Evolutionary conservation across 2,888 invertebrate species (phyloP).

Genomic region (Pyralis farinalis): DNA sequence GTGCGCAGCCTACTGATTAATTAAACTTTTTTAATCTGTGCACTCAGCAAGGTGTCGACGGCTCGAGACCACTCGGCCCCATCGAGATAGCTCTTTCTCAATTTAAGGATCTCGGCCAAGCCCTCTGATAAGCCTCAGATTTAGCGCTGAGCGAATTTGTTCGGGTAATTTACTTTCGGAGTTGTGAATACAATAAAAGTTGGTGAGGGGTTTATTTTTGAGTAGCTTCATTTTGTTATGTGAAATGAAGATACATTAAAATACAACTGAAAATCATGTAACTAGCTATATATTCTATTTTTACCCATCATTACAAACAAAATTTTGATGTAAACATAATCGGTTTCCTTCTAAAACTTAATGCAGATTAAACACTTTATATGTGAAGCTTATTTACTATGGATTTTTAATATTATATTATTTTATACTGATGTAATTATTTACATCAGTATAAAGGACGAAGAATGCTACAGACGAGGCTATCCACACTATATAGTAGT

Average conservation of each 20-base stretch:
- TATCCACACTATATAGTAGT: no score
- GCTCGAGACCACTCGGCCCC: slow-evolving; percentile 52
- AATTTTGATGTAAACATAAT: no score
- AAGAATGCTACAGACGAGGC: no score
- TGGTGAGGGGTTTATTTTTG: slow-evolving; percentile 54
- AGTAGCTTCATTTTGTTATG: slow-evolving; percentile 59
- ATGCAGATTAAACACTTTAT: no score
- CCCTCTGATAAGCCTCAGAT: slow-evolving; percentile 72
- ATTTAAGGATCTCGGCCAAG: slow-evolving; percentile 65
- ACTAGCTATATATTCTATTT: no score
- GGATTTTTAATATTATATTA: no score
- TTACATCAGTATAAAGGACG: no score
- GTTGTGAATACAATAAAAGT: slow-evolving; percentile 76
- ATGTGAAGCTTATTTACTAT: no score
- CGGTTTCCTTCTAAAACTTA: no score
- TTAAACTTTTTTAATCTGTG: slow-evolving; percentile 70
- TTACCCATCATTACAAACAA: no score
- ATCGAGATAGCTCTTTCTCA: slow-evolving; percentile 70
- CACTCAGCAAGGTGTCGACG: slow-evolving; percentile 59
- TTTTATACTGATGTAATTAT: no score
- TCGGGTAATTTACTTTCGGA: slow-evolving; percentile 74
- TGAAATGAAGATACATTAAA: slow-evolving; percentile 59
- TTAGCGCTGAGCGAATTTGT: slow-evolving; percentile 76
- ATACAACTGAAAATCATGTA: slow-evolving; percentile 26
- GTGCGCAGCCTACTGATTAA: slow-evolving; percentile 42